Conservation (phyloP, 2,113 vertebrate species). For the Triplophysa dalaica region DNA sequence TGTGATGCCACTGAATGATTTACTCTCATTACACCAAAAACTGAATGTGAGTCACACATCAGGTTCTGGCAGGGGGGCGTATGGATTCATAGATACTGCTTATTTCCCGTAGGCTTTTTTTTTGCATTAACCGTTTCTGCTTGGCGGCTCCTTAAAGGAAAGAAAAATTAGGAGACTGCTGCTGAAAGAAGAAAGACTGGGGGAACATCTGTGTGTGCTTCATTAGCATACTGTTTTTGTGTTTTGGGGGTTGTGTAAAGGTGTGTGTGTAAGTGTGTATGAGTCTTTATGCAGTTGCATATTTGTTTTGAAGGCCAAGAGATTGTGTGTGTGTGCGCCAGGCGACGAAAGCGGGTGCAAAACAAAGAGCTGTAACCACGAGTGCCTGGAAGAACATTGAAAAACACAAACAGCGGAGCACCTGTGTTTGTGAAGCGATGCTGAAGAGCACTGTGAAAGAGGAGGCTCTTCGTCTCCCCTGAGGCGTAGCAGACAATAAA, state of each 20-base stretch:
- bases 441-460: slow-evolving; percentile 55
- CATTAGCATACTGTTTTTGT: slow-evolving; percentile 75
- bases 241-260: slow-evolving; percentile 16
- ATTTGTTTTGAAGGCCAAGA: slow-evolving; percentile 31
- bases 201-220: slow-evolving; percentile 70
- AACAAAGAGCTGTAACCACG: slow-evolving; percentile 74
- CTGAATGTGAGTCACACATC: slow-evolving; percentile 44
- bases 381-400: slow-evolving; percentile 72
- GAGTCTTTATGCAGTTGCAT: slow-evolving; percentile 7
- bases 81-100: slow-evolving; percentile 27
- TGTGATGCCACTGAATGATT: slow-evolving; percentile 21
- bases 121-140: slow-evolving; percentile 42
- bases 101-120: slow-evolving; percentile 26
- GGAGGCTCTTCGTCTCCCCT: slow-evolving; percentile 50
- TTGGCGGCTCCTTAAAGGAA: slow-evolving; percentile 30
- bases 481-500: slow-evolving; percentile 51
- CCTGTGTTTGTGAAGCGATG: slow-evolving; percentile 67
- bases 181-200: slow-evolving; percentile 38
- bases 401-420: slow-evolving; percentile 73
- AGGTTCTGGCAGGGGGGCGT: slow-evolving; percentile 27
- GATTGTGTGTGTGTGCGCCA: slow-evolving; percentile 21
- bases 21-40: slow-evolving; percentile 46
- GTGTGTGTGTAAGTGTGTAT: background rate
- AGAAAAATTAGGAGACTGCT: slow-evolving; percentile 24
- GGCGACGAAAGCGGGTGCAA: slow-evolving; percentile 59